Evolutionary conservation across 2,888 invertebrate genomes (phyloP), one percentile per base, ranked within the genome.

Genomic region (Eristalis pertinax): DNA sequence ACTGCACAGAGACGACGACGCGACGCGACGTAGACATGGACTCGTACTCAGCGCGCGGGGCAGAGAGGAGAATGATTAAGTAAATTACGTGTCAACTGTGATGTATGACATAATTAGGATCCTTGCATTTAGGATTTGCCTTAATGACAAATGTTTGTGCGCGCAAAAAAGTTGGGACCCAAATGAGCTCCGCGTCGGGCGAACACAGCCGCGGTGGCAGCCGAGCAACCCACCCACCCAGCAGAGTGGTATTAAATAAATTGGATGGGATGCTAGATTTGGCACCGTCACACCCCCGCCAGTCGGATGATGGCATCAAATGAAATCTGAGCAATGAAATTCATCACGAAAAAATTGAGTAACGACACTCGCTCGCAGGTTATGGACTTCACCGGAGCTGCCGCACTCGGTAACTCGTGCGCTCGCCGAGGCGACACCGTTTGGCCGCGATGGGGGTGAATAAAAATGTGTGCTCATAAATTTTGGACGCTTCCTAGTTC

Each of bases 31-130:
- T 19, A 19, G 50, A 50, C 50, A 50, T 50, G 50, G 19, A 19
- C 19, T 8, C 19, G 43, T 7, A 19, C 11, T 15, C 15, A 60
- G 56, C 7, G 56, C 56, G 56, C n/a, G 22, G 29, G 22, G 50
- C 50, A 3, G n/a, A 32, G 35, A 70, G 67, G 64, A 60, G 85
- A 60, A 77, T 76, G 82, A 82, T 86, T 86, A 74, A 78, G 77
- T 77, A 86, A 86, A 82, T 81, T 78, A 70, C 73, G 50, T 82
- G 77, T 82, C 85, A 86, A 74, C 77, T 77, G 73, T 82, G 85
- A 86, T 82, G 69, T 82, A 86, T 86, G 64, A 60, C 69, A 74
- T 86, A 82, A 78, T 82, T 85, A 77, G 82, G 65, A 77, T 82
- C 60, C 62, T 70, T 81, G 62, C 67, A 73, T 85, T 81, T 41